Percentiles rank a stretch among this genome's conserved stretches.
Conservation (phyloP, 2,797 vertebrate species). For the Propithecus perrieri region DNA sequence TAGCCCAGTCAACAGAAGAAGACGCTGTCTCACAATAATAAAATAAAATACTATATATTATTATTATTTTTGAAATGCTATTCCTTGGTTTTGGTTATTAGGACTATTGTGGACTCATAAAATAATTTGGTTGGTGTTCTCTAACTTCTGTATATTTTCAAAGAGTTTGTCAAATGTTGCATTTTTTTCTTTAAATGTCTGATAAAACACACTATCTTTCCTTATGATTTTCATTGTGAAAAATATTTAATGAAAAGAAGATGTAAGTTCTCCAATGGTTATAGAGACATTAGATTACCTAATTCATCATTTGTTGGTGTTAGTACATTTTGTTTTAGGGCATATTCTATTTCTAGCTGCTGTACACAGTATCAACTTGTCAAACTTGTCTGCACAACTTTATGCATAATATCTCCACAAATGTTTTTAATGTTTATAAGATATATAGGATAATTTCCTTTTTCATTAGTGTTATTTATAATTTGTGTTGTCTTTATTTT, state of each 20-base stretch:
- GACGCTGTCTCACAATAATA: not conserved
- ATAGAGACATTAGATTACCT: not conserved
- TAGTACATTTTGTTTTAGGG: not conserved
- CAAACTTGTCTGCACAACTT: not conserved
- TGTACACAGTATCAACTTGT: not conserved
- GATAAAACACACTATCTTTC: not conserved
- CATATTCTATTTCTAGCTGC: not conserved
- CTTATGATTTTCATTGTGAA: not conserved
- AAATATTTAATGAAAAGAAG: not conserved
- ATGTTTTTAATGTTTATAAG: not conserved
- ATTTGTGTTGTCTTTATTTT: not conserved
- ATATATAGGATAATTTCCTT: not conserved
- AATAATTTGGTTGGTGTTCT: not conserved
- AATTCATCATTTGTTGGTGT: not conserved
- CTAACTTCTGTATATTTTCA: not conserved
- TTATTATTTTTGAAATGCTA: not conserved
- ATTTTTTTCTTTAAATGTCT: not conserved
- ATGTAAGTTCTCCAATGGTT: not conserved
- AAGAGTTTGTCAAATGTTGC: not conserved
- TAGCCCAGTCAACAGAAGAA: not conserved
- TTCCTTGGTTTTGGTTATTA: not conserved
- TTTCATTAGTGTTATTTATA: not conserved
- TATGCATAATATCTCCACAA: not conserved
- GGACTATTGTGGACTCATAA: not conserved
- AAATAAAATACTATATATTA: not conserved